phyloP scores from a whole-genome alignment of 2,888 invertebrate species.

The Augiades crinisus region DNA sequence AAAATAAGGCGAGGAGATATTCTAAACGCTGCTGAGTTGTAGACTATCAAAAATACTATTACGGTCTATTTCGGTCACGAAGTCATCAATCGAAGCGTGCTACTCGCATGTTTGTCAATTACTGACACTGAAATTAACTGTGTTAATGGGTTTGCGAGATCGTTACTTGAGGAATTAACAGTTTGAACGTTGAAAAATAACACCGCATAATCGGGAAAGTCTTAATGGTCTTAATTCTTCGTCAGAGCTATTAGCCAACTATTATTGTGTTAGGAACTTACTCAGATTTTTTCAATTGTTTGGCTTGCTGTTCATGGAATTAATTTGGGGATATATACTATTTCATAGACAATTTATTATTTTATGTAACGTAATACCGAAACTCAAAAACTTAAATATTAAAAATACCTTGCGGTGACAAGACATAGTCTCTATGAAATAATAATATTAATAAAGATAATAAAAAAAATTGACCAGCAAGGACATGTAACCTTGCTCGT shows the following conservation, averaged over 20 bases:
- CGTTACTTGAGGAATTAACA: conserved; percentile 1
- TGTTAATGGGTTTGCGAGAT: conserved; percentile 9
- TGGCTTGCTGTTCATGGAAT: too few relatives aligned
- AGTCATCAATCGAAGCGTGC: conserved; percentile 14
- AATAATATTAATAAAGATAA: too few relatives aligned
- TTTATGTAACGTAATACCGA: too few relatives aligned
- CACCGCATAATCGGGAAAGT: background rate
- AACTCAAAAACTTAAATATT: too few relatives aligned
- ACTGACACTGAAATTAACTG: conserved; percentile 14
- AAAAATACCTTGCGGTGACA: too few relatives aligned
- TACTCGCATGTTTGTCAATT: conserved; percentile 12
- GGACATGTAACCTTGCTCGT: too few relatives aligned
- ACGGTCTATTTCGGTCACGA: conserved; percentile 14
- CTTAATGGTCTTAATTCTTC: background rate
- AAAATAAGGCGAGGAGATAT: background rate
- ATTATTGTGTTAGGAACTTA: background rate
- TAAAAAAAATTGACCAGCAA: too few relatives aligned
- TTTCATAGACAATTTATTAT: too few relatives aligned
- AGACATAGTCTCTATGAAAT: too few relatives aligned
- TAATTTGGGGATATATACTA: too few relatives aligned
- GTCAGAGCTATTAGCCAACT: background rate
- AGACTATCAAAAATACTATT: conserved; percentile 15
- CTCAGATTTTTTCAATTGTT: too few relatives aligned
- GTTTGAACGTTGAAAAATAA: background rate
- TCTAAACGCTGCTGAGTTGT: conserved; percentile 4